phyloP scores from a whole-genome alignment of 2,113 vertebrate species.

The Azemiops feae region DNA sequence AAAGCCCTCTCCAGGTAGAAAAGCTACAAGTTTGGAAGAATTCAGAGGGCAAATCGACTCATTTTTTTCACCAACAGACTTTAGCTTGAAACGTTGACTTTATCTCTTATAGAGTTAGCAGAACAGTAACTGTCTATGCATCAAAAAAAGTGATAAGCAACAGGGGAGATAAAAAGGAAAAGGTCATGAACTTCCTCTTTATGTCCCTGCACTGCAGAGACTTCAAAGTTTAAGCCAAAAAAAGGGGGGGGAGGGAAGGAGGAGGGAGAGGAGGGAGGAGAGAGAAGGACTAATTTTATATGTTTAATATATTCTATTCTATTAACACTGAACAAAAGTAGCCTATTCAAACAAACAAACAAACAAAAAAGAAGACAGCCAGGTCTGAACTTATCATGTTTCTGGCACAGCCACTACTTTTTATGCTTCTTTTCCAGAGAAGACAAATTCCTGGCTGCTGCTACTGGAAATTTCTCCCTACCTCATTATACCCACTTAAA shows the following conservation, averaged over 20 bases:
- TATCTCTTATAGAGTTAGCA: slow-evolving; percentile 20
- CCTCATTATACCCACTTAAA: not conserved
- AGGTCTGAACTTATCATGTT: not conserved
- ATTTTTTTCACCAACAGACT: not conserved
- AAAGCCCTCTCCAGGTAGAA: not conserved
- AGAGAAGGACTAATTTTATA: not conserved
- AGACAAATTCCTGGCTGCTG: not conserved
- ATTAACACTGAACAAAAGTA: not conserved
- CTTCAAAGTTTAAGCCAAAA: not conserved
- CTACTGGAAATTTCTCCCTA: not conserved
- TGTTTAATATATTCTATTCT: not conserved
- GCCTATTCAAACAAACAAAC: not conserved
- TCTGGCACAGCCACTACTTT: not conserved
- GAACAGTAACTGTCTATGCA: not conserved
- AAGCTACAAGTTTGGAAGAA: not conserved
- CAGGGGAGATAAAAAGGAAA: slow-evolving; percentile 16
- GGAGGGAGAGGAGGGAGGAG: not conserved
- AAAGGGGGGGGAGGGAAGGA: not conserved
- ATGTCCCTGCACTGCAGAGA: not conserved
- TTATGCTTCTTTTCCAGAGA: not conserved
- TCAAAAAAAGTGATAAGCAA: slow-evolving; percentile 48
- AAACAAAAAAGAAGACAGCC: not conserved
- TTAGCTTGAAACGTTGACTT: slow-evolving; percentile 2
- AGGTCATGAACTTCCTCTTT: slow-evolving; percentile 37
- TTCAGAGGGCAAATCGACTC: not conserved